Evolutionary conservation across 2,113 vertebrate genomes (phyloP), one percentile per base, ranked within the genome.

Genomic region (Myxocyprinus asiaticus): DNA sequence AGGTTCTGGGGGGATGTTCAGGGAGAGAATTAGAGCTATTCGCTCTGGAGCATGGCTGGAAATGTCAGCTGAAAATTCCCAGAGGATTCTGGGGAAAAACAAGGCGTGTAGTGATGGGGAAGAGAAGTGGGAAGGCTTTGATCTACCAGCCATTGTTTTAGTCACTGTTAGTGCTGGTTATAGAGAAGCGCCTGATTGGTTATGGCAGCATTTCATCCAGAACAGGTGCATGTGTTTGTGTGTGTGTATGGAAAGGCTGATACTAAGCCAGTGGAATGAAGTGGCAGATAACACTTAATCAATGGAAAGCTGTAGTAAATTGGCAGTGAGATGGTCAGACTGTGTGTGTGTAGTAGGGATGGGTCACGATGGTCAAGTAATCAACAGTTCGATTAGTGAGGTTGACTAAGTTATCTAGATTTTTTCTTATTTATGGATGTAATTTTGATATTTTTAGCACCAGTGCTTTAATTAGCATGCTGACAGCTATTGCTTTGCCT

Each of bases 11-110:
- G 22, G 3, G 22, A 33, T 75, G 70, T 63, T 82, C 55, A 14
- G 81, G 76, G 76, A 82, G 56, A 75, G 81, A 82, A 82, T 82
- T 82, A 79, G 81, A 44, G 51, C 33, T 22, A 74, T 61, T 70
- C 66, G 61, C 67, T 81, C 51, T 55, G 51, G 63, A 59, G 77
- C 77, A 68, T 9, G 44, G 33, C 81, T 75, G 58, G 51, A 80
- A 82, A 82, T 87, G 85, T 83, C 83, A 83, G 61, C 48, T 15
- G 62, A 62, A 72, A 73, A 82, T 64, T 82, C 82, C 61, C 78
- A 0, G n/a, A 79, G 76, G 83, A 79, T 78, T 76, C 59, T 44
- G 67, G 77, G 42, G 63, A 67, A 63, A 78, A 75, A 80, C 67
- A 82, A 80, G 78, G 55, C 55, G 43, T 73, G 70, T 47, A 17